phyloP scores from a whole-genome alignment of 1,140 invertebrate genomes.

The Mamestra configurata region DNA sequence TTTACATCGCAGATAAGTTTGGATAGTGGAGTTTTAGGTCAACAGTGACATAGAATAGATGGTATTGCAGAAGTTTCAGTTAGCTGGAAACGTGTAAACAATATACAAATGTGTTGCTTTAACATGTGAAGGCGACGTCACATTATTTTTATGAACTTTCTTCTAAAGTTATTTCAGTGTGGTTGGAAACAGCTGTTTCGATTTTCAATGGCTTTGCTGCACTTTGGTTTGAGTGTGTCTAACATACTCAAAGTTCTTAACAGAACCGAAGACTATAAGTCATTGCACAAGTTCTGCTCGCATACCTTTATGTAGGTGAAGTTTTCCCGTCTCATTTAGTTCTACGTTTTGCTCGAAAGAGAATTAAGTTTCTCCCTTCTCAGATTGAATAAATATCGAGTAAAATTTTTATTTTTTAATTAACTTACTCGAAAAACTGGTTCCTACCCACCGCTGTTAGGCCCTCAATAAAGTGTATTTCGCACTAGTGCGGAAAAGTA shows the following conservation, averaged over 20 bases:
- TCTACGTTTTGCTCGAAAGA: no score
- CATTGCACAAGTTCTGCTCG: not conserved
- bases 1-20: conserved; percentile 79
- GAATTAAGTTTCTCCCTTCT: no score
- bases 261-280: not conserved
- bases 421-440: no score
- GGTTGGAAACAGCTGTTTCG: not conserved
- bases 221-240: not conserved
- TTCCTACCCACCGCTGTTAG: no score
- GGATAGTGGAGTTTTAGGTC: conserved; percentile 79
- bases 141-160: conserved; percentile 12
- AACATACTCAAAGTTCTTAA: not conserved
- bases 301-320: not conserved
- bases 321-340: no score
- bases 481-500: no score
- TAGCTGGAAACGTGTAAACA: conserved; percentile 12
- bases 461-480: no score
- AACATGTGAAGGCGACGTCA: not conserved
- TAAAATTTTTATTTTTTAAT: no score
- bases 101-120: conserved; percentile 6
- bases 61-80: conserved; percentile 39
- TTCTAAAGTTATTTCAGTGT: not conserved
- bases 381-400: no score
- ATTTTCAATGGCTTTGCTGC: not conserved
- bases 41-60: conserved; percentile 58